Conservation (phyloP, 2,113 vertebrate species). For the Notechis scutatus region DNA sequence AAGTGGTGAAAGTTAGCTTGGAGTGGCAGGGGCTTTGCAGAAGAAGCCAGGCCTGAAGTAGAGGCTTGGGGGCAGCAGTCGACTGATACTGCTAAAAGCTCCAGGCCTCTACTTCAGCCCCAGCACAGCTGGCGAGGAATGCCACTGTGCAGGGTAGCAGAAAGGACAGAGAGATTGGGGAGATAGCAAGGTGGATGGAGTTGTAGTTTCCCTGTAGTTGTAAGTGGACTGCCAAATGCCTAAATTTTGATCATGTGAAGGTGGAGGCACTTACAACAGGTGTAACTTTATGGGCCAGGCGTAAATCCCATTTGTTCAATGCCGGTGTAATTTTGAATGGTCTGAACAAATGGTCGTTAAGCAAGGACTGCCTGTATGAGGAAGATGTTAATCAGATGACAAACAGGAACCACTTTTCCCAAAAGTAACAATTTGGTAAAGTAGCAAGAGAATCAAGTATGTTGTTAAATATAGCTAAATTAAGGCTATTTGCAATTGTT, state of each 20-base stretch:
- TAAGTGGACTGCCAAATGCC: neutral
- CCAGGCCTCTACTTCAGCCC: neutral
- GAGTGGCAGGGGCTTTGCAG: neutral
- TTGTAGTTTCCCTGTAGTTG: neutral
- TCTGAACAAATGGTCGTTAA: neutral
- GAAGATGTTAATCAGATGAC: neutral
- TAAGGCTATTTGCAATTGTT: neutral
- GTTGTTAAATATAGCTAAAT: neutral
- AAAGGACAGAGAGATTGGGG: neutral
- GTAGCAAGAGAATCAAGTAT: neutral
- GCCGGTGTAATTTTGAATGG: neutral
- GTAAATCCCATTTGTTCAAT: neutral
- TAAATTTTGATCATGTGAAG: neutral
- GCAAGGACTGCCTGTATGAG: neutral
- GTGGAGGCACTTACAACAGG: neutral
- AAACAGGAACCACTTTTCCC: neutral
- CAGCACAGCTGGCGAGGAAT: neutral
- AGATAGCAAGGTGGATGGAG: neutral
- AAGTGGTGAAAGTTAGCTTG: neutral
- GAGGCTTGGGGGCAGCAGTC: neutral
- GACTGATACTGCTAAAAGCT: neutral
- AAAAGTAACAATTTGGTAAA: too few relatives aligned
- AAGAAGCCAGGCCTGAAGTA: neutral
- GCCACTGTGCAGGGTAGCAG: neutral
- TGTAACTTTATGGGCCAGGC: neutral